Base-by-base conservation (phyloP, 2,113 vertebrate species). In the Sylvicapra grimmia region DNA sequence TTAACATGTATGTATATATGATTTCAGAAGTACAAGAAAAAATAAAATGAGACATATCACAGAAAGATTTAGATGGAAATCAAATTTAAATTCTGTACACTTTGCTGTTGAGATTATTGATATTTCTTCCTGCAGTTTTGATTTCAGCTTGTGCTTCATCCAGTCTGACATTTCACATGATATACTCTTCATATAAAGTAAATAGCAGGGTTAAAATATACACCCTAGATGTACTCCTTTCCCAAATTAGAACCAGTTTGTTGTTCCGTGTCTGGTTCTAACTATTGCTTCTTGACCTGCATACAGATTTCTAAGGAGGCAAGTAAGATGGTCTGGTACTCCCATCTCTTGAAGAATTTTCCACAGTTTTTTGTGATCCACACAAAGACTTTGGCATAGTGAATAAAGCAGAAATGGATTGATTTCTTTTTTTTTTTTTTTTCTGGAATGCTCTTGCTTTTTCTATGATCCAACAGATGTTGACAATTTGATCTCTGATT, bases 1-100 rank as follows among this genome's bases (percentile, higher is more conserved):
- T 75, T 44, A 6, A 40, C 0, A 0, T 75, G 40, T 25, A 75
- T 25, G 36, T 75, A 96, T 95, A 98, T 82, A 90, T 90, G 95
- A 98, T 98, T 98, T 99, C 92, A 98, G 98, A 99, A 98, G 98
- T 99, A 99, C 98, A 99, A 99, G 99, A 99, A 99, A 99, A 99
- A 99, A 98, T 99, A 97, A 10, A 99, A 99, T 99, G 97, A 99
- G 98, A 99, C 98, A 98, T 98, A 99, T 99, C 98, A 99, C 98
- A 99, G 98, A 98, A 99, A 99, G 97, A 98, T 98, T 99, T 99
- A 99, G 99, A 99, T 99, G 99, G 99, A 99, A 99, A 99, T 98
- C 98, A 98, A 98, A 99, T 99, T 98, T 98, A 98, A 98, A 98
- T 97, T 98, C 98, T 99, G 98, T 99, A 98, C 99, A 98, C 98